Evolutionary conservation across 2,888 invertebrate genomes (phyloP), one percentile per base, ranked within the genome.

Genomic region (Trisateles emortualis): DNA sequence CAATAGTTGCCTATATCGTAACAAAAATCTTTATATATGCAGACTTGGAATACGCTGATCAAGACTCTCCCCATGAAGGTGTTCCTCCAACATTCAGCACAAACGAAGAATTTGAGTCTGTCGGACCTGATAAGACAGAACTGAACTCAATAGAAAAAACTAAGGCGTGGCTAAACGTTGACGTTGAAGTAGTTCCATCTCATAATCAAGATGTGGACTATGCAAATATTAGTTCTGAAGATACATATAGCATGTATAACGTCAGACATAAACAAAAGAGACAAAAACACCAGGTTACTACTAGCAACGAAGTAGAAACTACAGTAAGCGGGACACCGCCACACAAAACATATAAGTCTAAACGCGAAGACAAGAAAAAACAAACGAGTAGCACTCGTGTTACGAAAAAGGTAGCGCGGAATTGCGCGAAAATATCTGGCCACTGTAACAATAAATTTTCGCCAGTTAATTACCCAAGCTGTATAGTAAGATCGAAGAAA

Each of bases 131-230:
- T 26, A 35, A 33, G 10, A 48, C 59, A 26, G 69, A 70, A 13
- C 67, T 72, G 45, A 69, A 70, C 1, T 73, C 73, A 40, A 49
- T 81, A 8, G 75, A 82, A 59, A 74, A 83, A 56, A 81, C 80
- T n/a, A 74, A 81, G 60, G 79, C 78, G 14, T 86, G 86, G 86
- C 60, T 84, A 6, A 76, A 83, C 42, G 78, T 76, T 19, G 83
- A 86, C 35, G 58, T 75, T 1, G 76, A 79, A 46, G 52, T 66
- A 3, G 66, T 68, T 1, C 54, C 72, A 8, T 79, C 72, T 64
- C 60, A 68, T 4, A 52, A 74, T 16, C 64, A 73, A 3, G 69
- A 76, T 17, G 10, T 55, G 2, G 59, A 62, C 17, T 57, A 57
- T 32, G 68, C 72, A 17, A 63, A 72, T 29, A 47, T 51, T 33